Evolutionary conservation across 2,888 invertebrate genomes (phyloP).

Genomic region (Athetis lepigone): DNA sequence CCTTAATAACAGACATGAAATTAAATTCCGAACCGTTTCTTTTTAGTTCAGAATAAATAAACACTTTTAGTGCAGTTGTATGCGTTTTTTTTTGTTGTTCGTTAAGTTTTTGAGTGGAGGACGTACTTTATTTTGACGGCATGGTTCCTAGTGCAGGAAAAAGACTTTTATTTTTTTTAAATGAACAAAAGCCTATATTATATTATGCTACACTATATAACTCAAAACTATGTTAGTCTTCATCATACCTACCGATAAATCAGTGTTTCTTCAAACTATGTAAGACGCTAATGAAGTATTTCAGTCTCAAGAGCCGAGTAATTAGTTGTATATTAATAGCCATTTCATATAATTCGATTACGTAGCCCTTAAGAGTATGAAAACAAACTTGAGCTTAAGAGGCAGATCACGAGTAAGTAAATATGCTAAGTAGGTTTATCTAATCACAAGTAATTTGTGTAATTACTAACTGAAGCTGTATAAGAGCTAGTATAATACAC

Average conservation of each 20-base stretch:
- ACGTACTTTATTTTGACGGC: too few relatives aligned
- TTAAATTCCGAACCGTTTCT: constrained; percentile 21
- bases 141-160: too few relatives aligned
- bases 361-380: constrained; percentile 8
- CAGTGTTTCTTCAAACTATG: background rate
- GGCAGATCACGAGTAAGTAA: background rate
- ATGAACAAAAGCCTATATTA: too few relatives aligned
- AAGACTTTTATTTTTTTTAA: too few relatives aligned
- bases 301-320: background rate
- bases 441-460: background rate
- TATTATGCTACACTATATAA: too few relatives aligned
- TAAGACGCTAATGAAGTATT: constrained; percentile 4
- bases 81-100: constrained; percentile 3
- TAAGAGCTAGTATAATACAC: too few relatives aligned
- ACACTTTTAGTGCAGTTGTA: constrained; percentile 13
- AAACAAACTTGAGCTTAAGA: background rate
- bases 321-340: constrained; percentile 1
- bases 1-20: constrained; percentile 39
- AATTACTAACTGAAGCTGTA: background rate
- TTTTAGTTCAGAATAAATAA: constrained; percentile 13
- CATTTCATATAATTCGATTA: constrained; percentile 21
- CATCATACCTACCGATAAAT: background rate
- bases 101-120: too few relatives aligned
- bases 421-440: constrained; percentile 1
- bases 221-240: too few relatives aligned